Evolutionary conservation across 2,113 vertebrate genomes (phyloP), one percentile per base, ranked within the genome.

Genomic region (Helogale parvula): DNA sequence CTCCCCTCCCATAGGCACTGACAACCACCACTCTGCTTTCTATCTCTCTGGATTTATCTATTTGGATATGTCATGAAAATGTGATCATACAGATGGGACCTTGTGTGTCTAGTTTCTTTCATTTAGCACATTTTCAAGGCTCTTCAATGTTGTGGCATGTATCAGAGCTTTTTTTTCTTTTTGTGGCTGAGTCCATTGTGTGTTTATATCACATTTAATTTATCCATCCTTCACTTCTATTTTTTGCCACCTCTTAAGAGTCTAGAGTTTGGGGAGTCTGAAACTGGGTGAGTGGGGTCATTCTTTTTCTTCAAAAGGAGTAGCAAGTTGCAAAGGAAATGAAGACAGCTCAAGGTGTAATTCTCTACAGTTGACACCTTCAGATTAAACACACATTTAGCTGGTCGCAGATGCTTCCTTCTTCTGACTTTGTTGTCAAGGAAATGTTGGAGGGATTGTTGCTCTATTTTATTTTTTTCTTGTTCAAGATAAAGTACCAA

Each of bases 361-460:
- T 50, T 93, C 47, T 80, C 45, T 90, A 5, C 74, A 95, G 25
- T 19, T 27, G 79, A 82, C 2, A 31, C 87, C 41, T 96, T 83
- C 23, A 60, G 80, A 90, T 81, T 74, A 93, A 94, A 86, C 60
- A 82, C 8, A 57, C 25, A 7, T 77, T 76, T 38, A 60, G 54
- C 71, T 90, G 17, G 93, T 81, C 66, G 68, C 33, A n/a, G 77
- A 77, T 68, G 68, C 76, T 79, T 93, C 68, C 41, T 66, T 96
- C 38, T 87, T 96, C 65, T 88, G 88, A 86, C 66, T 86, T 88
- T 57, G 29, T 47, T 93, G 82, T 88, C 72, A 96, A 88, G 29
- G 29, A 96, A 88, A 81, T 1, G 15, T 76, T 41, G 50, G 23
- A 63, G 35, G 95, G 29, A 79, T 12, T 16, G 92, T 84, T 81